Base-by-base conservation (phyloP, 2,888 invertebrate species). In the Nomada flava region DNA sequence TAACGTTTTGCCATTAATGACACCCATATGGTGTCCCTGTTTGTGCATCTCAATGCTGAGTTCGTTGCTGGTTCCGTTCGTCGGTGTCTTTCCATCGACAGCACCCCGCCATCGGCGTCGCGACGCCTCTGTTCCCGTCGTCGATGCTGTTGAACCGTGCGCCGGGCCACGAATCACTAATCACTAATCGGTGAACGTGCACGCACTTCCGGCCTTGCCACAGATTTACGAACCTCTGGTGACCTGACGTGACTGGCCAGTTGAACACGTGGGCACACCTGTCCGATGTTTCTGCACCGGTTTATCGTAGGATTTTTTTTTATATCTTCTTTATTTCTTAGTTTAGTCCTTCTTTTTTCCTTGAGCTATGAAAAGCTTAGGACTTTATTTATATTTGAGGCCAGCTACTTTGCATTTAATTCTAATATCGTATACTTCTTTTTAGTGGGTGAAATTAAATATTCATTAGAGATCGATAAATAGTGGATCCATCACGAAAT, bases 1-100 rank as follows among this genome's bases (percentile, higher is more conserved):
- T 83, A 91, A 91, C 89, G 89, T 84, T 89, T 89, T 88, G 83
- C 90, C 91, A 89, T 92, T 91, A 89, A 89, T 87, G 88, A 88
- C 87, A 70, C 82, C 79, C 80, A 53, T 69, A 18, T 71, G 50
- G 57, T 57, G 75, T 81, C 85, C 79, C 84, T 74, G 76, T 83
- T 67, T 76, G 83, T 77, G 92, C 92, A 92, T 92, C 87, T 87
- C 91, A 91, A 92, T 91, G 90, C 85, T 79, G 63, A 50, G 23
- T 50, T 72, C 69, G 42, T 60, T 77, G 76, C 69, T 76, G 83
- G 77, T 59, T 5, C 11, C 23, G 15, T n/a, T 63, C 57, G 10
- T 26, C 60, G n/a, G 10, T 52, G 55, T 64, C 67, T 81, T 53
- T 57, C 11, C 52, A 44, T 59, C 50, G 11, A 15, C 59, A n/a